Conservation (phyloP, 2,797 vertebrate species). For the Sebastes baramenuke region DNA sequence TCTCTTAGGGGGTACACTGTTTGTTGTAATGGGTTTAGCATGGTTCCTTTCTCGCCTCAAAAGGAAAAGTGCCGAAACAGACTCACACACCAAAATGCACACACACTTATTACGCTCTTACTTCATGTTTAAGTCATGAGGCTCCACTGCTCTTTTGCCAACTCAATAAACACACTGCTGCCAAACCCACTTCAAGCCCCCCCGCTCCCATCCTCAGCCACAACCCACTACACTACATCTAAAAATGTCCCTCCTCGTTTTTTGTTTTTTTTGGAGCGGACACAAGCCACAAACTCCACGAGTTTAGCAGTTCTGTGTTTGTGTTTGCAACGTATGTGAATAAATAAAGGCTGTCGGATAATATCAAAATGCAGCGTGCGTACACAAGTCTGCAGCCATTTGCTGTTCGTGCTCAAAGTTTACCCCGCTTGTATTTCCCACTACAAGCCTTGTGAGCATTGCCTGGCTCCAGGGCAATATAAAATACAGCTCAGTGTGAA, state of each 20-base stretch:
- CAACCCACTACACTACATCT: constrained; percentile 13
- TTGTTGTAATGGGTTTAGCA: constrained; percentile 59
- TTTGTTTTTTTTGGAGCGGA: constrained; percentile 8
- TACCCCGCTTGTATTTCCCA: constrained; percentile 7
- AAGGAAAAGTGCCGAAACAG: constrained; percentile 42
- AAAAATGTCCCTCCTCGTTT: constrained; percentile 10
- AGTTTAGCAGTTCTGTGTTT: background rate
- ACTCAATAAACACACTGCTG: constrained; percentile 36
- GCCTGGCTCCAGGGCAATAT: constrained; percentile 15
- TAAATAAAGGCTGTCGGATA: constrained; percentile 1
- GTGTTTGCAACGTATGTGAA: background rate
- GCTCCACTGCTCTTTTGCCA: constrained; percentile 45
- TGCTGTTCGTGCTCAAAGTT: constrained; percentile 8
- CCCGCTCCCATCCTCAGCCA: background rate
- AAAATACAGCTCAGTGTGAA: constrained; percentile 29
- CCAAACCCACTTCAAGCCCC: constrained; percentile 36
- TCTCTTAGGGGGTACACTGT: constrained; percentile 24
- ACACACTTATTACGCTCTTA: constrained; percentile 38
- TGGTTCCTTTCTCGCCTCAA: constrained; percentile 49
- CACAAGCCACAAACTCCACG: background rate
- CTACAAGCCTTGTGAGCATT: background rate
- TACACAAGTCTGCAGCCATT: background rate
- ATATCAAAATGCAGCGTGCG: background rate
- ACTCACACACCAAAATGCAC: constrained; percentile 19
- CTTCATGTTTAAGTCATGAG: constrained; percentile 67